phyloP scores from a whole-genome alignment of 2,113 vertebrate genomes.

The Marmota monax region DNA sequence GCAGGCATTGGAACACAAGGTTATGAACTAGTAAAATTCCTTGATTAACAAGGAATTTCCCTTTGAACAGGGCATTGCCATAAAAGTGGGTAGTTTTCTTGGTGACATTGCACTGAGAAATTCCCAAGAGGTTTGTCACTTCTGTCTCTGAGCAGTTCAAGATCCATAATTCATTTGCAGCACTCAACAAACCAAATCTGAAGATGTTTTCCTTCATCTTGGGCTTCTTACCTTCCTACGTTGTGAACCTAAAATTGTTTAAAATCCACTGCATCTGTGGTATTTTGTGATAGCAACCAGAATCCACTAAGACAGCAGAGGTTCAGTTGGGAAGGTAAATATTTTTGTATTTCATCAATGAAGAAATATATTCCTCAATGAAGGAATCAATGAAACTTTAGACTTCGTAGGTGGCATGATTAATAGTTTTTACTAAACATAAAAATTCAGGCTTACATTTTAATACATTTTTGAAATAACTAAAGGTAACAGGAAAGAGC shows the following conservation, averaged over 20 bases:
- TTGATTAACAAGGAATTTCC: too few relatives aligned
- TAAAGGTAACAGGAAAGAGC: background rate
- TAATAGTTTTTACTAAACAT: background rate
- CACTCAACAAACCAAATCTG: background rate
- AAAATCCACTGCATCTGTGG: background rate
- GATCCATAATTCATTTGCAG: too few relatives aligned
- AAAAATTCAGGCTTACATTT: background rate
- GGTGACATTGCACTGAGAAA: too few relatives aligned
- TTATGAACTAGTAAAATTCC: too few relatives aligned
- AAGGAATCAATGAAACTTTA: background rate
- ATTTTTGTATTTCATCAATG: background rate
- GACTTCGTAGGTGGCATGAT: background rate
- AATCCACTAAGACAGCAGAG: background rate
- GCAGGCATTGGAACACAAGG: too few relatives aligned
- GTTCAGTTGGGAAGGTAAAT: background rate
- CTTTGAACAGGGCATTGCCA: too few relatives aligned
- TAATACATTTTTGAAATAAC: background rate
- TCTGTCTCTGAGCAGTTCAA: too few relatives aligned
- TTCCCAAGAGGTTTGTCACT: too few relatives aligned
- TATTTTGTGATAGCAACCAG: background rate
- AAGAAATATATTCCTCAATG: too few relatives aligned
- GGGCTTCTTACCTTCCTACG: too few relatives aligned
- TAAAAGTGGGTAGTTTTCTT: too few relatives aligned
- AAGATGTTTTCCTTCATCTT: background rate
- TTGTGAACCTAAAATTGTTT: background rate